phyloP scores from a whole-genome alignment of 2,888 invertebrate species.

The Caenorhabditis sp. region DNA sequence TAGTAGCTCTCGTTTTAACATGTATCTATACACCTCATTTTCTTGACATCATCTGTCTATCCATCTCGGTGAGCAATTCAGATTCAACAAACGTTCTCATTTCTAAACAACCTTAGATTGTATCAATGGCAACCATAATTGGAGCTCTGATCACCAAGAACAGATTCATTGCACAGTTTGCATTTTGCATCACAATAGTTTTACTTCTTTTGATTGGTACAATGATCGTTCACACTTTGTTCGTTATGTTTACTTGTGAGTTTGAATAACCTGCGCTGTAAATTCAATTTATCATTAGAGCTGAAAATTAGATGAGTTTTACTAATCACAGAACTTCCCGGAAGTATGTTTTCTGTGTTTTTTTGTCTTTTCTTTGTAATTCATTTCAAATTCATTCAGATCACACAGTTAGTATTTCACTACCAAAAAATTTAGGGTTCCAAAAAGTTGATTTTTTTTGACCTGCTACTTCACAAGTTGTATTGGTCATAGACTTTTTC shows the following conservation, averaged over 20 bases:
- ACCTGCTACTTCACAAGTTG: no score
- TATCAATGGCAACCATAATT: conserved; percentile 13
- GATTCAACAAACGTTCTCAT: no score
- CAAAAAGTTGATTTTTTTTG: no score
- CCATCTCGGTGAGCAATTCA: conserved; percentile 11
- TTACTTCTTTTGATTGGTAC: background rate
- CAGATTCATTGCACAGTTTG: conserved; percentile 6
- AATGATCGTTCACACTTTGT: background rate
- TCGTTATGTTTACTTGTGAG: background rate
- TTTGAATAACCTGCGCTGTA: conserved; percentile 1
- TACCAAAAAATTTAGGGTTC: no score
- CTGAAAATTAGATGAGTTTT: no score
- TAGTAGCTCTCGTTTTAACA: conserved; percentile 23
- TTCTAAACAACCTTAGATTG: conserved; percentile 5
- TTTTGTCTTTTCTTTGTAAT: no score
- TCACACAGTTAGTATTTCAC: no score
- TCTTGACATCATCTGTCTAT: conserved; percentile 11
- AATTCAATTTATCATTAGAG: background rate
- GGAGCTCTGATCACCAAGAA: conserved; percentile 7
- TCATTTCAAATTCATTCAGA: no score
- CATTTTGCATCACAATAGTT: conserved; percentile 6
- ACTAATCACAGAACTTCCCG: no score
- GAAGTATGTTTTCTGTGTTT: no score
- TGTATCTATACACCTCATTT: conserved; percentile 18
- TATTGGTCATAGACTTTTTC: no score